phyloP scores from a whole-genome alignment of 2,113 vertebrate species.

The Cygnus atratus region DNA sequence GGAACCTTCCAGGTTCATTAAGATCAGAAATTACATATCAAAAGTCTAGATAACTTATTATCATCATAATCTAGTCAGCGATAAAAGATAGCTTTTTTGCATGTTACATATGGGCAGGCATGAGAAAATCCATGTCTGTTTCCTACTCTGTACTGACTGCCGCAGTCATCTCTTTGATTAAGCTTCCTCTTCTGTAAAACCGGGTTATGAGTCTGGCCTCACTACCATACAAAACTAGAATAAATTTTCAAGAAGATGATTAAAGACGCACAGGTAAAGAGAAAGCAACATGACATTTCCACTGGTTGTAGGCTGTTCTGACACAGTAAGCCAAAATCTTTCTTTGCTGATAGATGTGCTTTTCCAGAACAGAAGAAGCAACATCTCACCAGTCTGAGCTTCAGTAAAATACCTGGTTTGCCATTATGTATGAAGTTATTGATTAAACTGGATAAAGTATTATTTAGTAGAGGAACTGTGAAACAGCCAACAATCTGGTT shows the following conservation, averaged over 20 bases:
- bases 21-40: background rate
- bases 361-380: background rate
- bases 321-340: background rate
- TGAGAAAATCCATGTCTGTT: background rate
- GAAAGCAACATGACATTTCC: background rate
- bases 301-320: background rate
- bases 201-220: background rate
- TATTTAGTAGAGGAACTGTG: background rate
- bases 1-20: background rate
- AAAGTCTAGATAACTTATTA: background rate
- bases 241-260: background rate
- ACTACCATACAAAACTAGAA: background rate
- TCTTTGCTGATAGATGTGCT: background rate
- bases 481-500: background rate
- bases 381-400: background rate
- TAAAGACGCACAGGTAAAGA: background rate
- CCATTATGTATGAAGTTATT: background rate
- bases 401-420: background rate
- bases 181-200: background rate
- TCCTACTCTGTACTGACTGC: background rate
- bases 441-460: background rate
- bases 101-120: fast-evolving
- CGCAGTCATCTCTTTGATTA: background rate
- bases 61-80: background rate
- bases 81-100: background rate